phyloP scores from a whole-genome alignment of 1,140 invertebrate genomes.

The Melitaea cinxia region DNA sequence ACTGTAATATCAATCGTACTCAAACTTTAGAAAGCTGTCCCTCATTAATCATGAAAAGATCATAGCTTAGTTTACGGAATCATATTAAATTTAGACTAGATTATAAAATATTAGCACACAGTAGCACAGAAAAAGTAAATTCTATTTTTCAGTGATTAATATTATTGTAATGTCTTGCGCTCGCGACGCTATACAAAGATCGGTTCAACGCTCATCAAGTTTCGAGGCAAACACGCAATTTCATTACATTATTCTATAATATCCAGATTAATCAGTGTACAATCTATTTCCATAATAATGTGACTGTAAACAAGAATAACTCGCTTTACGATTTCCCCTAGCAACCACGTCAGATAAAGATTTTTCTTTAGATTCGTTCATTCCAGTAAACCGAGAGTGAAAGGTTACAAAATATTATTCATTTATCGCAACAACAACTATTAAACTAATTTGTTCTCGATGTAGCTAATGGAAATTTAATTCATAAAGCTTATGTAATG shows the following conservation, averaged over 20 bases:
- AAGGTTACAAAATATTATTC: background rate
- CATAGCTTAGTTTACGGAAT: too few species aligned
- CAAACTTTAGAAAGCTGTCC: too few species aligned
- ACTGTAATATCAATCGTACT: too few species aligned
- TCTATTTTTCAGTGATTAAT: too few species aligned
- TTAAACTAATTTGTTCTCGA: background rate
- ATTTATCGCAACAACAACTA: background rate
- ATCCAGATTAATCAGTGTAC: constrained; percentile 27
- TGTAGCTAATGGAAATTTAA: background rate
- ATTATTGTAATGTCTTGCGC: constrained; percentile 9
- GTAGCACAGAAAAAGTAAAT: too few species aligned
- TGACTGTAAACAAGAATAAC: constrained; percentile 15
- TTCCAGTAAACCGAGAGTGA: background rate
- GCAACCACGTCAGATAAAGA: background rate
- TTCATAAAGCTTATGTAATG: background rate
- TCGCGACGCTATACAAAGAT: constrained; percentile 21
- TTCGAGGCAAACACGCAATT: constrained; percentile 33
- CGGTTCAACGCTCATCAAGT: constrained; percentile 30
- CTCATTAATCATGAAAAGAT: too few species aligned
- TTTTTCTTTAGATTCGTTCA: too few species aligned
- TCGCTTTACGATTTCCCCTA: constrained; percentile 2
- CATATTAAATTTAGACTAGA: too few species aligned
- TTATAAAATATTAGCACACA: too few species aligned
- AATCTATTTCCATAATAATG: constrained; percentile 30
- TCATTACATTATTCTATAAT: constrained; percentile 23